Evolutionary conservation across 23 tunicate species (phyloP).

Genomic region (Phallusia fumigata): DNA sequence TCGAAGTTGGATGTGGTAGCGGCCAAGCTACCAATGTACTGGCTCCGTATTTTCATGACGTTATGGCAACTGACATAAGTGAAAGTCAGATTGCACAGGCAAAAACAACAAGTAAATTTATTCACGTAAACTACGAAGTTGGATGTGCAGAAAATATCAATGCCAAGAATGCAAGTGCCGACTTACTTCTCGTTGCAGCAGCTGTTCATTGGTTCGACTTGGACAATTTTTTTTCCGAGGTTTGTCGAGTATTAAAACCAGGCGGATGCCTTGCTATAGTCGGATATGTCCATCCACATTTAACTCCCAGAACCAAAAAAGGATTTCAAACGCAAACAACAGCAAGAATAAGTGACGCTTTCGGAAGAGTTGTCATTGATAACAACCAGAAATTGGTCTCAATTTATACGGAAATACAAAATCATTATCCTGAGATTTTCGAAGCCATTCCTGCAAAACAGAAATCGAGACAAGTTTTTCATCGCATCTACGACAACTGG

Average conservation of each 20-base stretch:
- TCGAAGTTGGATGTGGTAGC: conserved; percentile 60
- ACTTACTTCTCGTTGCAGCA: conserved; percentile 50
- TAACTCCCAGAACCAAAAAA: neutral
- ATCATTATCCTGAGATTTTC: too few relatives aligned
- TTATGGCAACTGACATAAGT: conserved; percentile 47
- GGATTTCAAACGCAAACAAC: neutral
- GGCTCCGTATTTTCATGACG: conserved; percentile 28
- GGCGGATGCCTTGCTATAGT: conserved; percentile 44
- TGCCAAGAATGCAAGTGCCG: conserved; percentile 39
- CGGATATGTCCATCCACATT: conserved; percentile 29
- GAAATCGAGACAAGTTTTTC: too few relatives aligned
- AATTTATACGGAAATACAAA: too few relatives aligned
- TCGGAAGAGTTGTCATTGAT: too few relatives aligned
- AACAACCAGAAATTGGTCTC: too few relatives aligned
- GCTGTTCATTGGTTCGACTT: conserved; percentile 75
- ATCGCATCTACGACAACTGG: too few relatives aligned
- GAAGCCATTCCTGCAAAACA: too few relatives aligned
- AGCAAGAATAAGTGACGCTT: neutral
- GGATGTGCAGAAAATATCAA: conserved; percentile 52
- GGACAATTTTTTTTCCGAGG: conserved; percentile 53
- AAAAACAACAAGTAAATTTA: conserved; percentile 8
- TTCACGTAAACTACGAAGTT: conserved; percentile 26
- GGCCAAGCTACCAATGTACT: conserved; percentile 49
- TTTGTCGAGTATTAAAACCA: conserved; percentile 61
- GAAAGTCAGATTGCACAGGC: conserved; percentile 51